phyloP scores from a whole-genome alignment of 2,797 vertebrate species.

The Clarias platycephalus region DNA sequence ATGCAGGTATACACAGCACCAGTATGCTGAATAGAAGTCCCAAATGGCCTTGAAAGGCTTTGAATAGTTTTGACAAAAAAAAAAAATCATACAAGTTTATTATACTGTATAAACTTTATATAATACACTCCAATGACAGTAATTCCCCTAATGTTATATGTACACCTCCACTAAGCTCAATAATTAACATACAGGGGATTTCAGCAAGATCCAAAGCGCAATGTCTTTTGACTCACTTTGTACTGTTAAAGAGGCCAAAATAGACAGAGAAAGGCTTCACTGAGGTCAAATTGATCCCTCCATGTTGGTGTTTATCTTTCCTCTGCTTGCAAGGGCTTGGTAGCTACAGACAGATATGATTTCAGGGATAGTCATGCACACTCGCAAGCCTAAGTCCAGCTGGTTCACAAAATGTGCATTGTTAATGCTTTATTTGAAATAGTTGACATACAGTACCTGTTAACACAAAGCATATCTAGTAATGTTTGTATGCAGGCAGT shows the following conservation, averaged over 20 bases:
- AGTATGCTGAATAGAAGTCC: neutral
- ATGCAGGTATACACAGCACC: neutral
- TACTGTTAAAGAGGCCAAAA: constrained; percentile 39
- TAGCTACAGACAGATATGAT: constrained; percentile 26
- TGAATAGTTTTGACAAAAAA: neutral
- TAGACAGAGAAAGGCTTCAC: constrained; percentile 31
- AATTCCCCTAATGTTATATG: neutral
- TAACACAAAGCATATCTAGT: neutral
- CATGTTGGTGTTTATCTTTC: constrained; percentile 25
- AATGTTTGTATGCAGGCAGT: neutral
- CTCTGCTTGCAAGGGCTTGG: constrained; percentile 18
- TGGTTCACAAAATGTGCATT: neutral
- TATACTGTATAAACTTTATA: neutral
- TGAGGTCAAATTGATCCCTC: constrained; percentile 23
- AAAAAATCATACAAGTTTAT: neutral
- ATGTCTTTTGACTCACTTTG: constrained; percentile 41
- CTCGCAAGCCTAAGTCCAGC: neutral
- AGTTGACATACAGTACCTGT: neutral
- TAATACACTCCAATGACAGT: neutral
- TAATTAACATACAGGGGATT: constrained; percentile 51
- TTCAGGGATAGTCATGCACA: neutral
- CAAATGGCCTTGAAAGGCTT: neutral
- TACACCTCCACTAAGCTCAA: constrained; percentile 31
- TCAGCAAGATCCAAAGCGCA: constrained; percentile 40
- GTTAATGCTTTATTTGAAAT: neutral